These are phyloP conservation scores for Aphaenogaster rudis DNA, from an alignment of 1,140 invertebrate genomes.

Conservation along the genomic window DNA sequence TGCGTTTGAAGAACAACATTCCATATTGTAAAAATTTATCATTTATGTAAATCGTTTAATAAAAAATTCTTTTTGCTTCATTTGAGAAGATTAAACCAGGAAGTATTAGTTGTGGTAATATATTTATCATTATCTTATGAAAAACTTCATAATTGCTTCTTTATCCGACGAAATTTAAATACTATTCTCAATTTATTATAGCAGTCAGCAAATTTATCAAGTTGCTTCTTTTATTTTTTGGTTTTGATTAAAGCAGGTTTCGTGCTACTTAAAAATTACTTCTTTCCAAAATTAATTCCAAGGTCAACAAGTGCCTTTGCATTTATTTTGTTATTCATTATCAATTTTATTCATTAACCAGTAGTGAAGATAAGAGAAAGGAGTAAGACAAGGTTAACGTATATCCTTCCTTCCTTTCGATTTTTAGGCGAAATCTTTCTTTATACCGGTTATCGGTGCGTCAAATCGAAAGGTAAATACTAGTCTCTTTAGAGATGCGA, in stretches of 20 bases:
- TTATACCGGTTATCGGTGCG: constrained; percentile 48
- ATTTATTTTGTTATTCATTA: background rate
- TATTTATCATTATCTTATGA: background rate
- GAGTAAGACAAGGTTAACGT: background rate
- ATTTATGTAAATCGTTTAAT: background rate
- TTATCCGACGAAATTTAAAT: background rate
- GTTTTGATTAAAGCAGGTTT: background rate
- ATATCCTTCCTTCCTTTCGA: background rate
- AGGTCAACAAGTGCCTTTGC: background rate
- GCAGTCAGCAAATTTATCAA: background rate
- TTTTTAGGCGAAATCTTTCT: constrained; percentile 31
- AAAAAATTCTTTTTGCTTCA: background rate
- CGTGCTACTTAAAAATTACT: background rate
- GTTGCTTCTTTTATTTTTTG: background rate
- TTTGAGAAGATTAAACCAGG: background rate
- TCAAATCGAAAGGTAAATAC: constrained; percentile 68
- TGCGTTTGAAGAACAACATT: background rate
- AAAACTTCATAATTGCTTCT: background rate
- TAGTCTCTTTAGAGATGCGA: constrained; percentile 61
- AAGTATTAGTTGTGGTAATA: background rate
- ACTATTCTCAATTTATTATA: background rate
- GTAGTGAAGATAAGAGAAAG: constrained; percentile 14
- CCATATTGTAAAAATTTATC: background rate
- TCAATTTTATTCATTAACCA: constrained; percentile 2
- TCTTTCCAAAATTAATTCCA: constrained; percentile 1